Base-by-base conservation (phyloP, 92 coral and sea anemone species). In the Blastomussa wellsi region DNA sequence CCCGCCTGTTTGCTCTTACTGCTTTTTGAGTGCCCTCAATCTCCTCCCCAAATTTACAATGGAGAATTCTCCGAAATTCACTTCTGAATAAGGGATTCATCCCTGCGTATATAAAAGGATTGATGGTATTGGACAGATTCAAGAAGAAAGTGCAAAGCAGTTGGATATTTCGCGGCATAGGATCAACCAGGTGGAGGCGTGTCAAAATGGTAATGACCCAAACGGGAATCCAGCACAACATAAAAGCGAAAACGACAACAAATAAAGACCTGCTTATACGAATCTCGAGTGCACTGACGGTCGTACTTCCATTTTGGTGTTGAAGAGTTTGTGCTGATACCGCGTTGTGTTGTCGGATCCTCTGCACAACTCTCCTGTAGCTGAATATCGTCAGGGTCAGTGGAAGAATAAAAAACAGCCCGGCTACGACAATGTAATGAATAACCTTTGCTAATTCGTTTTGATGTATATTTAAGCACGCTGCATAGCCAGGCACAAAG, bases 211-310 rank as follows among this genome's bases (percentile, higher is more conserved):
- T n/a, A 24, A 77, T 22, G 22, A 77, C 33, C 81, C 81, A 77
- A n/a, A 66, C 20, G 29, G 81, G 81, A 7, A 77, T 5, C 81
- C 81, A 77, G 22, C 81, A 77, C 47, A 77, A 19, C 69, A 77
- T 37, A 8, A 77, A 77, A 2, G 48, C 81, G 11, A 77, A 77
- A 1, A 59, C 81, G 8, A 77, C 69, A 38, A 55, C 81, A 8
- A 77, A 77, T 17, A 77, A 33, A 7, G 81, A 77, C n/a, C 49
- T 52, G 49, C 67, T 55, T 6, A 77, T 11, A 17, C 49, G 81
- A 19, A 77, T 77, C 28, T 77, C 81, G 48, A 32, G 62, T 17
- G 42, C 15, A 48, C 67, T 77, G 69, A 35, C 15, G 12, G 76
- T 22, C 5, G 6, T 72, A 1, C 22, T 13, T 5, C 32, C 38